Base-by-base conservation (phyloP, 2,797 vertebrate species). In the Mus caroli region DNA sequence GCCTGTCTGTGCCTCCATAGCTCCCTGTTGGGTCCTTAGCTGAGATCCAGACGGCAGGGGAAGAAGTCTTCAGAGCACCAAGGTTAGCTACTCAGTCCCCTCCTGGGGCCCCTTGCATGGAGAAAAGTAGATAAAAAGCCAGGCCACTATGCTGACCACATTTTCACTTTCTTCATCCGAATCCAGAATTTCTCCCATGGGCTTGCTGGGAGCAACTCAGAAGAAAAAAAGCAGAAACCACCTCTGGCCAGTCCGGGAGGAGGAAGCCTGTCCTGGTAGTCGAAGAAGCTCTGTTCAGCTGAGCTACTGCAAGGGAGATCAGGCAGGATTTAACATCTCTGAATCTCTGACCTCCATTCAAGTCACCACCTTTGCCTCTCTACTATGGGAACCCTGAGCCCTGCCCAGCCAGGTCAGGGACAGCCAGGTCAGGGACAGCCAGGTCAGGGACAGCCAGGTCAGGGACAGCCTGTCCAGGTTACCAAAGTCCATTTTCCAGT, bases 31-130 rank as follows among this genome's bases (percentile, higher is more conserved):
- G 86, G 71, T 64, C 92, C 82, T 92, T 2, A 1, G 83, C 78
- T 34, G 26, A 62, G 5, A 86, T 88, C 92, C 87, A 14, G 60
- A 77, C 94, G 82, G 88, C 69, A 88, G 12, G 40, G 67, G 40
- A 11, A 82, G 40, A 11, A 82, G 91, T 37, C 83, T 88, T 85
- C 50, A 0, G 26, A 52, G 62, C 71, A 6, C 83, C 96, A 84
- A 90, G 83, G 92, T 88, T 87, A 91, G 88, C 94, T 95, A 87
- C 83, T 84, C 87, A 34, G 86, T 94, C 87, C 91, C 71, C 90
- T 94, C 92, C 83, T 37, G 79, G 90, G 84, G 17, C 80, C 62
- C 1, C 52, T 11, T 90, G 46, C 77, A 75, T 43, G 19, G 34
- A 82, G 46, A 94, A 92, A 93, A 73, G 13, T 64, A 91, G 92